These are phyloP conservation scores for Babyrousa celebensis DNA, from an alignment of 2,797 vertebrate genomes.

Conservation along the genomic window DNA sequence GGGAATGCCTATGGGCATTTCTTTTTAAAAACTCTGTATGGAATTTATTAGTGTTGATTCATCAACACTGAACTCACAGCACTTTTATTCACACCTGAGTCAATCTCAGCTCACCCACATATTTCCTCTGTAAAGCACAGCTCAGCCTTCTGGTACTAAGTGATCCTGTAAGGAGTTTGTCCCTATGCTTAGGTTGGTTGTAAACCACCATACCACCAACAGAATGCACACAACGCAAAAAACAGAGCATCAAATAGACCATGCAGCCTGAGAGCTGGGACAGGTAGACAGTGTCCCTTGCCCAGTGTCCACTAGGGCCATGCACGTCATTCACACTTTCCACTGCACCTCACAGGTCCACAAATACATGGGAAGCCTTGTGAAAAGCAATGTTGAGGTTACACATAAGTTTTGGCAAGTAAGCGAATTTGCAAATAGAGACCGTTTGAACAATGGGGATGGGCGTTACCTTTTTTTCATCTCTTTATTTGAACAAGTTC, in stretches of 20 bases:
- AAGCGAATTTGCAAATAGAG: background rate
- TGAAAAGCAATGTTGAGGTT: background rate
- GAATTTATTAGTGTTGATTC: rapidly evolving
- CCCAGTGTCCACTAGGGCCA: background rate
- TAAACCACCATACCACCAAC: background rate
- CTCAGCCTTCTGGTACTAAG: background rate
- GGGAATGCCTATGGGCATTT: background rate
- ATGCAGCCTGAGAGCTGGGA: background rate
- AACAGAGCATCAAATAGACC: rapidly evolving
- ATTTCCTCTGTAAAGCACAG: background rate
- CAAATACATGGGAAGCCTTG: background rate
- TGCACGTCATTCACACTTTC: background rate
- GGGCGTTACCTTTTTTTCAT: background rate
- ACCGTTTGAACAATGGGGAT: background rate
- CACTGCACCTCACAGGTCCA: background rate
- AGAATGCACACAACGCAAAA: background rate
- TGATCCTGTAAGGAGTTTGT: rapidly evolving
- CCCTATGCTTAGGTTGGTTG: rapidly evolving
- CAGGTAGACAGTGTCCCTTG: background rate
- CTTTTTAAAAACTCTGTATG: background rate
- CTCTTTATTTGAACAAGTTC: background rate
- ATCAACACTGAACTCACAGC: rapidly evolving
- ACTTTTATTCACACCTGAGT: background rate
- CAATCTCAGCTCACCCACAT: rapidly evolving
- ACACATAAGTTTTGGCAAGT: background rate